phyloP scores from a whole-genome alignment of 2,888 invertebrate species.

The Drosophila colorata region DNA sequence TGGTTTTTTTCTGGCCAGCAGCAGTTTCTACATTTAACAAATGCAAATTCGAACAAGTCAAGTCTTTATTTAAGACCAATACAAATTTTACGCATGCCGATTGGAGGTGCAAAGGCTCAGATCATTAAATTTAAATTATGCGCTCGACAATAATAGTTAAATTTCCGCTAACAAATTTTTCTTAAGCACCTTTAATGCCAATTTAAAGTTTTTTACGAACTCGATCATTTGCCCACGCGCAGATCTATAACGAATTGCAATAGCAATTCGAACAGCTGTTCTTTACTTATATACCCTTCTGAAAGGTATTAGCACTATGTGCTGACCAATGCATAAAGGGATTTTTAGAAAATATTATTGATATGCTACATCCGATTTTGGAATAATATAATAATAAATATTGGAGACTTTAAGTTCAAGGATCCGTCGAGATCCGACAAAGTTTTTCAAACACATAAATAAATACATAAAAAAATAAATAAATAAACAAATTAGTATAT shows the following conservation, averaged over 20 bases:
- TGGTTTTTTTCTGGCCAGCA: not conserved
- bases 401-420: too few relatives aligned
- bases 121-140: slow-evolving; percentile 50
- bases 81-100: slow-evolving; percentile 39
- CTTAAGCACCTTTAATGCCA: slow-evolving; percentile 22
- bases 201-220: slow-evolving; percentile 6
- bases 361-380: too few relatives aligned
- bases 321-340: too few relatives aligned
- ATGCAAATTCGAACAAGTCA: slow-evolving; percentile 23
- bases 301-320: not conserved
- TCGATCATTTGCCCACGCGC: slow-evolving; percentile 34
- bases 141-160: slow-evolving; percentile 25
- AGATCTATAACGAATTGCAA: slow-evolving; percentile 31
- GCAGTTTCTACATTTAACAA: slow-evolving; percentile 6
- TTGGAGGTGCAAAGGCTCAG: slow-evolving; percentile 55
- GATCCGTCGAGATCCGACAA: too few relatives aligned
- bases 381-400: too few relatives aligned
- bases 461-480: not conserved
- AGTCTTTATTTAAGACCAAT: slow-evolving; percentile 9
- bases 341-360: too few relatives aligned
- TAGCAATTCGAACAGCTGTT: slow-evolving; percentile 18
- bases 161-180: slow-evolving; percentile 19
- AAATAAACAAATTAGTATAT: too few relatives aligned
- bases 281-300: not conserved
- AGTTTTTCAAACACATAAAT: not conserved